Percentiles rank a stretch among this genome's conserved stretches.
These are phyloP conservation scores for Diogma glabrata DNA, from an alignment of 2,888 invertebrate genomes.

Conservation along the genomic window DNA sequence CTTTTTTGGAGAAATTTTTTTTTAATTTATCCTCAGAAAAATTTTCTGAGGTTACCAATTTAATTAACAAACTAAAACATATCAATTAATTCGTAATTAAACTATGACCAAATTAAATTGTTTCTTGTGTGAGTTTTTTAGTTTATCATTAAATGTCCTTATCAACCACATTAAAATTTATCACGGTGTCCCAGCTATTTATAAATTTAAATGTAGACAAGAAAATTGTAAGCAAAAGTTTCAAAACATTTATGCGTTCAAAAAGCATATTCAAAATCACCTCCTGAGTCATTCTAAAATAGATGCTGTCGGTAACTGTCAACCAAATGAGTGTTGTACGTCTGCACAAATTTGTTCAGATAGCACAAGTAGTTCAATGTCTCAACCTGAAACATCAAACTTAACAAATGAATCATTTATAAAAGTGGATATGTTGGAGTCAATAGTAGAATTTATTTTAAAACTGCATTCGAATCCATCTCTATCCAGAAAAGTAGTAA, in stretches of 20 bases:
- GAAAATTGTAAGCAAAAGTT: neutral
- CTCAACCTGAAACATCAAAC: neutral
- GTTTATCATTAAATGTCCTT: neutral
- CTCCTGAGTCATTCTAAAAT: too few species aligned
- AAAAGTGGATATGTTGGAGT: too few species aligned
- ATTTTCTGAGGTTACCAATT: neutral
- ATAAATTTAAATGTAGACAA: constrained; percentile 1
- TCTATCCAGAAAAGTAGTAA: neutral
- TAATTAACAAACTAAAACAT: neutral
- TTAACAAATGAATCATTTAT: too few species aligned
- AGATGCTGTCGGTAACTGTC: too few species aligned
- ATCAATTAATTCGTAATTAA: neutral
- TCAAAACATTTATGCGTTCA: too few species aligned
- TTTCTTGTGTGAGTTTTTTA: neutral
- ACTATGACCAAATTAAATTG: neutral
- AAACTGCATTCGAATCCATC: neutral
- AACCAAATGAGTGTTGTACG: neutral
- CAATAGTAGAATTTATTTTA: neutral
- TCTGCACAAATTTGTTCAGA: too few species aligned
- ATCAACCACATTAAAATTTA: neutral
- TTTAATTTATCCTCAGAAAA: neutral
- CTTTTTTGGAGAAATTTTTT: neutral
- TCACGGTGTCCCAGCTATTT: neutral
- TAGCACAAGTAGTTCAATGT: too few species aligned
- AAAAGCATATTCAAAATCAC: too few species aligned